These are phyloP conservation scores for Sarcophaga rosellei DNA, from an alignment of 2,888 invertebrate genomes.

Conservation along the genomic window DNA sequence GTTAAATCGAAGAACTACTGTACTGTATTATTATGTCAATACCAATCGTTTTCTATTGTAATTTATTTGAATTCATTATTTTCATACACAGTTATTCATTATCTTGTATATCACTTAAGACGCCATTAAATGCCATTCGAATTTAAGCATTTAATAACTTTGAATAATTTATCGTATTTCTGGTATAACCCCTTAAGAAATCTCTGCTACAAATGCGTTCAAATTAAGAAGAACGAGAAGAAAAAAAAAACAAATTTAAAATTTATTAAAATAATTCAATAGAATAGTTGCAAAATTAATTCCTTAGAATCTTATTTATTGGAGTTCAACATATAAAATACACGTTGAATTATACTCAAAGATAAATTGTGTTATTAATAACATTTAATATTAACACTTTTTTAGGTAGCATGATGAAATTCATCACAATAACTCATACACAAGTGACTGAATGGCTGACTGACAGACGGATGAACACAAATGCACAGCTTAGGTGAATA, in stretches of 20 bases:
- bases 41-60: too few species aligned
- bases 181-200: neutral
- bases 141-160: conserved; percentile 27
- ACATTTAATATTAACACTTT: conserved; percentile 43
- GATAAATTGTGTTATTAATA: conserved; percentile 5
- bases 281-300: conserved; percentile 26
- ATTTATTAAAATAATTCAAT: conserved; percentile 53
- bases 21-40: too few species aligned
- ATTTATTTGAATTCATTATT: too few species aligned
- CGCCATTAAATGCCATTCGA: conserved; percentile 19
- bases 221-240: conserved; percentile 20
- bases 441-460: neutral
- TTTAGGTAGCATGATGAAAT: conserved; percentile 2
- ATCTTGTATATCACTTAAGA: conserved; percentile 8
- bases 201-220: neutral
- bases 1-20: too few species aligned
- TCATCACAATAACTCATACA: conserved; percentile 8
- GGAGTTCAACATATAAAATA: conserved; percentile 26
- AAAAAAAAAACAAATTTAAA: neutral
- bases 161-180: neutral
- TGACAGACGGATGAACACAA: neutral
- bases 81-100: neutral
- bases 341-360: neutral
- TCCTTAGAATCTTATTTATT: neutral
- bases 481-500: neutral